A percentile compares a stretch with the other conserved stretches of the same genome.
These are phyloP conservation scores for Thaumatotibia leucotreta DNA, from an alignment of 1,140 invertebrate species.

Conservation along the genomic window DNA sequence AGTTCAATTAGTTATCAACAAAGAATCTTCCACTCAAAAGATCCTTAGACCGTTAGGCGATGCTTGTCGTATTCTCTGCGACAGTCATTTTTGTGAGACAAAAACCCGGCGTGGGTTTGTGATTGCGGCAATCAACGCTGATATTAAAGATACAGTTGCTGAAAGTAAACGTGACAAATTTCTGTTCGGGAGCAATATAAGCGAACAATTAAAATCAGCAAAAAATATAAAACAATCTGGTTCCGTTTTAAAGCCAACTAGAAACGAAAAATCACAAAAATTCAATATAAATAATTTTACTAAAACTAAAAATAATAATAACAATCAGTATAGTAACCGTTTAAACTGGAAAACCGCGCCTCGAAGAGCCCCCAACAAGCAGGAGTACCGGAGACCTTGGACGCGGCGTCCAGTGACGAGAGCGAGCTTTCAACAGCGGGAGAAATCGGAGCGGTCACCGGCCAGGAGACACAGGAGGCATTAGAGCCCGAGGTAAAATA, in stretches of 20 bases:
- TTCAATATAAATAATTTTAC: constrained; percentile 2
- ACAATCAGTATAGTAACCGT: too few species aligned
- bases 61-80: neutral
- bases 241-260: neutral
- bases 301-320: too few species aligned
- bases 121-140: neutral
- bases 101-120: neutral
- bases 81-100: neutral
- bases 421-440: too few species aligned
- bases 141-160: neutral
- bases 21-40: neutral
- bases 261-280: too few species aligned
- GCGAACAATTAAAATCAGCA: constrained; percentile 5
- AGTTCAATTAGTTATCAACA: neutral
- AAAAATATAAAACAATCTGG: constrained; percentile 5
- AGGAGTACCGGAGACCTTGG: too few species aligned
- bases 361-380: too few species aligned
- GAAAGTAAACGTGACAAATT: neutral
- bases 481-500: neutral
- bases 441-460: too few species aligned
- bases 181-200: constrained; percentile 13
- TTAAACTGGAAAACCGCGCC: too few species aligned
- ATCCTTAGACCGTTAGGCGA: neutral
- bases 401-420: too few species aligned
- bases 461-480: neutral